These are phyloP conservation scores for Pachypeltis micranthus DNA, from an alignment of 1,140 invertebrate genomes.

Conservation along the genomic window DNA sequence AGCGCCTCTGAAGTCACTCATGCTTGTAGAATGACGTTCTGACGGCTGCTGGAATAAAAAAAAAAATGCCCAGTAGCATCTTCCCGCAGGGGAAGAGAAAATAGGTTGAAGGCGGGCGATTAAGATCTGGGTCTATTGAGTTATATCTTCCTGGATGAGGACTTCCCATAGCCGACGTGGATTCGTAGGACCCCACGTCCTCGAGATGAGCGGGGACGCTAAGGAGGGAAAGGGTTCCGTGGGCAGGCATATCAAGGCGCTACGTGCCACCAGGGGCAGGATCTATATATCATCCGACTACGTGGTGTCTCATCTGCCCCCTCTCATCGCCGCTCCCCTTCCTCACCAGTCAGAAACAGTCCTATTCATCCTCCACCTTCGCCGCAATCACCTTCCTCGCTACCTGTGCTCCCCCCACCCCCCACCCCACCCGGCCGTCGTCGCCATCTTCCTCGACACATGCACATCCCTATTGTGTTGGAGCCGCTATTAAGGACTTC, in stretches of 20 bases:
- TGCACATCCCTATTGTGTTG: background rate
- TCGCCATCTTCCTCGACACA: background rate
- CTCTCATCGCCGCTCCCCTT: background rate
- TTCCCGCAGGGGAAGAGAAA: too few species aligned
- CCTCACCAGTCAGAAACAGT: too few species aligned
- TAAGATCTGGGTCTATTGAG: background rate
- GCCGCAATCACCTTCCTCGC: too few species aligned
- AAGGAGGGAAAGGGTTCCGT: too few species aligned
- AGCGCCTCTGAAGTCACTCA: too few species aligned
- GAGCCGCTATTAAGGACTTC: background rate
- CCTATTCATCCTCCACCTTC: too few species aligned
- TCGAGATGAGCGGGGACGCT: background rate
- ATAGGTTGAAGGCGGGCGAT: too few species aligned
- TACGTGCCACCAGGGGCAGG: background rate
- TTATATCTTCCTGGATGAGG: background rate
- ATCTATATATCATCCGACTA: background rate
- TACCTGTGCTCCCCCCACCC: too few species aligned
- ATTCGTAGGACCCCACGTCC: background rate
- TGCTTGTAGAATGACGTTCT: too few species aligned
- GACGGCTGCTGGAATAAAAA: too few species aligned
- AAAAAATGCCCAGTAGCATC: too few species aligned
- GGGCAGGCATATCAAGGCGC: slow-evolving; percentile 14
- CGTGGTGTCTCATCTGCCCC: background rate
- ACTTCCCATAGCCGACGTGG: slow-evolving; percentile 9
- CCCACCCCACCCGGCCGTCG: too few species aligned